These are phyloP conservation scores for Pterocles burchelli DNA, from an alignment of 2,113 vertebrate species.

Conservation along the genomic window DNA sequence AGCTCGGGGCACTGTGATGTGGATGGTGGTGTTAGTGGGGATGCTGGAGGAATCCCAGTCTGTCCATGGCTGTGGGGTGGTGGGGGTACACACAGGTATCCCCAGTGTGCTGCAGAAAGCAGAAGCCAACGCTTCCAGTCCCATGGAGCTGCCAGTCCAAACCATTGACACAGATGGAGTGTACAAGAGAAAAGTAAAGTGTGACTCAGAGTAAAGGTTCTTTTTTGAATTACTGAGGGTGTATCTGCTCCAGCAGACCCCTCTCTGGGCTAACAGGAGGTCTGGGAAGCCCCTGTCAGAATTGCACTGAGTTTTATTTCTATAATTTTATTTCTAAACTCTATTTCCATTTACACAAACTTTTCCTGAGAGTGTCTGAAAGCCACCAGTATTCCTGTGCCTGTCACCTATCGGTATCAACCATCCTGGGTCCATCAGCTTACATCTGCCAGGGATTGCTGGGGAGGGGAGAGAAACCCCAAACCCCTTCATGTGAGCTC, in stretches of 20 bases:
- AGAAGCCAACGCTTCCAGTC: neutral
- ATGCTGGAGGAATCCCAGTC: no score
- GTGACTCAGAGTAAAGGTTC: neutral
- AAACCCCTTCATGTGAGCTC: neutral
- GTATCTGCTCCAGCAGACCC: no score
- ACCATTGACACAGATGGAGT: no score
- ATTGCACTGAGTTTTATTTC: no score
- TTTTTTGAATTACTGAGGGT: no score
- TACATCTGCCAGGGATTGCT: neutral
- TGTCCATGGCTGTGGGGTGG: rapidly evolving
- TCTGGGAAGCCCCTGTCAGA: neutral
- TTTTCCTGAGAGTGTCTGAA: neutral
- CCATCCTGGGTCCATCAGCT: neutral
- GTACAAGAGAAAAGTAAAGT: neutral
- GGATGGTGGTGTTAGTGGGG: no score
- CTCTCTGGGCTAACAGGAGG: neutral
- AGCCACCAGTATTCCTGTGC: neutral
- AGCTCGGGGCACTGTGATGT: no score
- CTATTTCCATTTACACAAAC: rapidly evolving
- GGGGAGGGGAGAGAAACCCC: neutral
- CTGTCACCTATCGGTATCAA: neutral
- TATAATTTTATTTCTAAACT: neutral
- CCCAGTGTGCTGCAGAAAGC: no score
- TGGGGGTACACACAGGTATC: no score
- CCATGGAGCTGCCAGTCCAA: rapidly evolving